Evolutionary conservation across 64 coral and sea anemone species (phyloP).

Genomic region (Actinia tenebrosa): DNA sequence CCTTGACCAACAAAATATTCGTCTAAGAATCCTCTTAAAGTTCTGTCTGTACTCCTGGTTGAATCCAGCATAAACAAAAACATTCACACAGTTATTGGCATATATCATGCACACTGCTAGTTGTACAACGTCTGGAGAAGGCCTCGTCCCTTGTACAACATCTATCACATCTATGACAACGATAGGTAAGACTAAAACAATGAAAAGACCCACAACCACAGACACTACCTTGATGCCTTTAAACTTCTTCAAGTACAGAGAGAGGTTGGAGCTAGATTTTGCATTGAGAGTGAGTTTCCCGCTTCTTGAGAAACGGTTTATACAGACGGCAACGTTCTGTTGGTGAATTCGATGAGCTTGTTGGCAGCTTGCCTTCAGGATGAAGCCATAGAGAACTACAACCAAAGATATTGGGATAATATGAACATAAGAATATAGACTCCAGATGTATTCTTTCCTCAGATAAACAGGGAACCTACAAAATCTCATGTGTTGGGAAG

Average conservation of each 20-base stretch:
- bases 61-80: constrained; percentile 77
- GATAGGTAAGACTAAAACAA: constrained; percentile 72
- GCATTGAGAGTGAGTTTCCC: constrained; percentile 7
- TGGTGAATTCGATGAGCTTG: constrained; percentile 41
- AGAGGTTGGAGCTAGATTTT: constrained; percentile 13
- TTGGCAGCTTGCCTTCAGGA: constrained; percentile 53
- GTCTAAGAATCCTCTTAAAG: constrained; percentile 61
- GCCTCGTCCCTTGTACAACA: constrained; percentile 19
- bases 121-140: constrained; percentile 31
- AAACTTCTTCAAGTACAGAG: neutral
- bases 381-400: constrained; percentile 60
- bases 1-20: neutral
- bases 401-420: constrained; percentile 42
- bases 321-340: constrained; percentile 14
- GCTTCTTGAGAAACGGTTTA: constrained; percentile 17
- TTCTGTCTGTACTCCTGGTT: constrained; percentile 69
- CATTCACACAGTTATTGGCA: constrained; percentile 70
- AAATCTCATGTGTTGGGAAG: neutral
- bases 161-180: constrained; percentile 74
- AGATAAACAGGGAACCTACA: constrained; percentile 53
- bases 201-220: constrained; percentile 68
- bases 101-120: constrained; percentile 68
- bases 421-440: constrained; percentile 35
- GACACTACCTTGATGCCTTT: constrained; percentile 56
- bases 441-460: constrained; percentile 11